Evolutionary conservation across 1,140 invertebrate species (phyloP).

Genomic region (Eurytemora carolleeae): DNA sequence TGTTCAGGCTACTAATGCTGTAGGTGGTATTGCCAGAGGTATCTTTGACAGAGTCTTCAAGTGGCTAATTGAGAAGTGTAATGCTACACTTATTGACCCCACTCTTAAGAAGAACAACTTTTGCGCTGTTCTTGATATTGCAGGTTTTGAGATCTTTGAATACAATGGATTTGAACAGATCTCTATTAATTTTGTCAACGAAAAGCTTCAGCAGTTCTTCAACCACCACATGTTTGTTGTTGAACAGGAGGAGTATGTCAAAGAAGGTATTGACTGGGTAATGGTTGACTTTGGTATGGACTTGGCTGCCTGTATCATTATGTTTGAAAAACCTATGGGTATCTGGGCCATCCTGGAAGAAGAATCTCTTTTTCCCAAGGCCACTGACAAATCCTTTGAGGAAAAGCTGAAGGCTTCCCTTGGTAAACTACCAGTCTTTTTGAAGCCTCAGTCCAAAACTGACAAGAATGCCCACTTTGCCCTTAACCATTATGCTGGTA

Average conservation of each 20-base stretch:
- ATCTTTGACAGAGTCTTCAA: conserved; percentile 94
- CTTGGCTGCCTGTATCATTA: conserved; percentile 81
- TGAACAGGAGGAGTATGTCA: conserved; percentile 47
- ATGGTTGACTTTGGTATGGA: conserved; percentile 98
- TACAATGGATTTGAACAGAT: conserved; percentile 95
- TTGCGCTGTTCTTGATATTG: conserved; percentile 99
- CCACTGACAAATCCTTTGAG: conserved; percentile 90
- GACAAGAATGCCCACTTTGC: conserved; percentile 95
- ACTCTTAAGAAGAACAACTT: conserved; percentile 94
- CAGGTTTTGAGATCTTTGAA: conserved; percentile 99
- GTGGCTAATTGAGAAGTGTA: conserved; percentile 92
- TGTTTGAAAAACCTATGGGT: conserved; percentile 98
- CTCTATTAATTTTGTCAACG: conserved; percentile 96
- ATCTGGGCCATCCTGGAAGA: conserved; percentile 99
- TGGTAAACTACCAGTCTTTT: conserved; percentile 91
- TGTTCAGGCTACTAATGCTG: conserved; percentile 30
- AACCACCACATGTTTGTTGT: conserved; percentile 96
- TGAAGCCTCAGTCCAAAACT: conserved; percentile 56
- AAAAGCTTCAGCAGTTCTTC: conserved; percentile 93
- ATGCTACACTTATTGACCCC: conserved; percentile 86
- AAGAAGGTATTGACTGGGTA: conserved; percentile 58
- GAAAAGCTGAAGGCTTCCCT: conserved; percentile 95
- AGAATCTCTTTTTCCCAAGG: conserved; percentile 99
- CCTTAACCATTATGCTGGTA: conserved; percentile 93
- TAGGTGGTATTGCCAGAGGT: conserved; percentile 90